phyloP scores from a whole-genome alignment of 2,888 invertebrate genomes.

The Digitonthophagus gazella region DNA sequence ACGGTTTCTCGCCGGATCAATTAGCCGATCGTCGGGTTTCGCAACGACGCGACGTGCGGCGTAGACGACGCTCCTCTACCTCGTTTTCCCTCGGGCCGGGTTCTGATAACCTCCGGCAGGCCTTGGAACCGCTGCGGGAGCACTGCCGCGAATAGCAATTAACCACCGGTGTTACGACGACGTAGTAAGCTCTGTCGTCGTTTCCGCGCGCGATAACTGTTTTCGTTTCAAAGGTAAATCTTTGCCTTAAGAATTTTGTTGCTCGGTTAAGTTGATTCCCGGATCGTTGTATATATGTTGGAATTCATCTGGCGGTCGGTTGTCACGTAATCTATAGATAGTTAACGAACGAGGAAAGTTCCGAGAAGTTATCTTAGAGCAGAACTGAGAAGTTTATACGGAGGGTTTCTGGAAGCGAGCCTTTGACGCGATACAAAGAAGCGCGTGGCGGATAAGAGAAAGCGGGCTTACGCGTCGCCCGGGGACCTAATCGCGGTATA shows the following conservation, averaged over 20 bases:
- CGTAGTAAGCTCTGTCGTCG: neutral
- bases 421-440: neutral
- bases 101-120: neutral
- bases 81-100: neutral
- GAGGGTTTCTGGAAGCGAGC: neutral
- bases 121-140: neutral
- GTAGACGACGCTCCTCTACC: neutral
- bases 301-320: neutral
- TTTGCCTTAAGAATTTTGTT: too few relatives aligned
- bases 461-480: constrained; percentile 18
- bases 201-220: neutral
- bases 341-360: neutral
- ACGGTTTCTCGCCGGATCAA: neutral
- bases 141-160: neutral
- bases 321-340: neutral
- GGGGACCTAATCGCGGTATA: constrained; percentile 28
- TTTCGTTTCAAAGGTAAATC: neutral
- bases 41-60: neutral
- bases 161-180: neutral
- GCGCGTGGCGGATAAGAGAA: neutral
- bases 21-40: neutral
- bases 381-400: neutral
- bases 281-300: neutral
- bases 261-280: neutral
- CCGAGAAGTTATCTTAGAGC: too few relatives aligned